Conservation (phyloP, 2,888 invertebrate genomes). For the Nemotelus pantherinus region DNA sequence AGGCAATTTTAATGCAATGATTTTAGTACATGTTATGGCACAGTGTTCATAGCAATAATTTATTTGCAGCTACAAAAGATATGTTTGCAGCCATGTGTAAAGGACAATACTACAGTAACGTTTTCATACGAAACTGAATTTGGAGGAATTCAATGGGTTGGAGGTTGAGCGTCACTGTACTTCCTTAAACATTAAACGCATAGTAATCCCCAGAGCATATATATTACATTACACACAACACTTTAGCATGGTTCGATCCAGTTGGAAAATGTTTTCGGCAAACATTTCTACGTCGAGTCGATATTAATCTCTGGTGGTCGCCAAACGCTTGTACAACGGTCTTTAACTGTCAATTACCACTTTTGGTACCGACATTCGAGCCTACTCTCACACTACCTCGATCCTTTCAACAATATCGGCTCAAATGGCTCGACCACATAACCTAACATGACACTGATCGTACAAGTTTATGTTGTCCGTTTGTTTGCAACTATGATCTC, state of each 20-base stretch:
- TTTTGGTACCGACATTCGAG: slow-evolving; percentile 50
- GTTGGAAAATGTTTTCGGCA: slow-evolving; percentile 21
- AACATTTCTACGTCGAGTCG: slow-evolving; percentile 10
- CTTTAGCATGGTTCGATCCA: background rate
- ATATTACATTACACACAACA: too few relatives aligned
- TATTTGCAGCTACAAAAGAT: too few relatives aligned
- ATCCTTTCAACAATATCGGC: background rate
- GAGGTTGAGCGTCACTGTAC: too few relatives aligned
- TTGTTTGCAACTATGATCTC: slow-evolving; percentile 39
- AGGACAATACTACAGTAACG: too few relatives aligned
- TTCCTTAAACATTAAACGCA: background rate
- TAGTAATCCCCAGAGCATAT: slow-evolving; percentile 1
- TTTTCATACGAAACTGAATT: too few relatives aligned
- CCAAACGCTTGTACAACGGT: slow-evolving; percentile 43
- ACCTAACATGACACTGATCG: slow-evolving; percentile 38
- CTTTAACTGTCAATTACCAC: slow-evolving; percentile 50
- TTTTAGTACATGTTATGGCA: too few relatives aligned
- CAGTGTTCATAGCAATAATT: too few relatives aligned
- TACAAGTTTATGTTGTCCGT: slow-evolving; percentile 19
- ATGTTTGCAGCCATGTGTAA: too few relatives aligned
- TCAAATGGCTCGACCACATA: slow-evolving; percentile 16
- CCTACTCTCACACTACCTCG: slow-evolving; percentile 15
- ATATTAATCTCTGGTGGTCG: slow-evolving; percentile 44
- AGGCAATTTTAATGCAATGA: too few relatives aligned
- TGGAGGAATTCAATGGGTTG: too few relatives aligned